Conservation (phyloP, 2,113 vertebrate genomes). For the Oryzias javanicus region DNA sequence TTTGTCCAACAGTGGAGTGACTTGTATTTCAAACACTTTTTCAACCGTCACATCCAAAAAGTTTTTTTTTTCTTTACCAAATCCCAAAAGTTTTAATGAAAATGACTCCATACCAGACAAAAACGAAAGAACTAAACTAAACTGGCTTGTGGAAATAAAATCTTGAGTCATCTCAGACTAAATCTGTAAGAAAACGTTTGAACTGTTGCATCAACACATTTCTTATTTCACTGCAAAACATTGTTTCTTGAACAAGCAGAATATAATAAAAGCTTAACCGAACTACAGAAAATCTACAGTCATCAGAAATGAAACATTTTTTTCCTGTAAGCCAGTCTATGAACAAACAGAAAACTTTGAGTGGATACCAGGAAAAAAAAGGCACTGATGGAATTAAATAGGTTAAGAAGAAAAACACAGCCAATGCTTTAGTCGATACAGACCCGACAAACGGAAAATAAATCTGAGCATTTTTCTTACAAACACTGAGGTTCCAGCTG, state of each 20-base stretch:
- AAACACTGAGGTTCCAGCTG: too few species aligned
- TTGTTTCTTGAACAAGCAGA: constrained; percentile 4
- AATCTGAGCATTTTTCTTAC: neutral
- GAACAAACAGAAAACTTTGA: constrained; percentile 25
- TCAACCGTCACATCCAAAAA: constrained; percentile 18
- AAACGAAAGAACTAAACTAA: constrained; percentile 1
- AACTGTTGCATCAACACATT: neutral
- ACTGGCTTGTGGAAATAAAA: neutral
- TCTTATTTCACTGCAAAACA: neutral
- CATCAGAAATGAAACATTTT: constrained; percentile 25
- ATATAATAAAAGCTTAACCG: neutral
- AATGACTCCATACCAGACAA: constrained; percentile 15
- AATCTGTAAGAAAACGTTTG: neutral
- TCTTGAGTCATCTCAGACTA: neutral
- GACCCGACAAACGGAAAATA: constrained; percentile 13
- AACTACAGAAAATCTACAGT: constrained; percentile 33
- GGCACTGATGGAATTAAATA: constrained; percentile 25
- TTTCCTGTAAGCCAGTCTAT: neutral
- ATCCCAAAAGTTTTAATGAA: constrained; percentile 1
- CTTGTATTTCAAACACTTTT: too few species aligned
- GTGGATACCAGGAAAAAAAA: constrained; percentile 16
- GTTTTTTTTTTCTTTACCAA: constrained; percentile 1
- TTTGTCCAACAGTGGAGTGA: too few species aligned
- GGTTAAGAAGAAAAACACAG: constrained; percentile 9
- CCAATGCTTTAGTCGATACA: neutral